Evolutionary conservation across 2,113 vertebrate genomes (phyloP), one percentile per base, ranked within the genome.

Genomic region (Gymnarchus niloticus): DNA sequence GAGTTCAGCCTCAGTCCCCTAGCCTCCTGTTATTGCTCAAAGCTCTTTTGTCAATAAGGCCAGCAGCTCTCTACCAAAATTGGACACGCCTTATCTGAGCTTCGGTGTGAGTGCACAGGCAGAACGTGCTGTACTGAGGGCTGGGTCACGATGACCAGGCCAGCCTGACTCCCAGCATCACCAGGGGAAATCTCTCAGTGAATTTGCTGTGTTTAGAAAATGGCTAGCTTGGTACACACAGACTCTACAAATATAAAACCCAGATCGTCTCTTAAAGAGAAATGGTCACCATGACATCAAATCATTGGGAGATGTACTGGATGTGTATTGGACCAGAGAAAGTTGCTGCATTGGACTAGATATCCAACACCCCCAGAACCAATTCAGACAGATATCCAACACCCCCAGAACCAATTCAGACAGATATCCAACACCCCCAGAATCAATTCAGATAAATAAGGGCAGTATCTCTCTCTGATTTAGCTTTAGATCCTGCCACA

Each of bases 41-140:
- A 61, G 85, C 88, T 85, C 73, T 87, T 81, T 80, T 59, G 81
- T 88, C 85, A 88, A 88, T 86, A 86, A 49, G 14, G 28, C 28
- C 0, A 49, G 85, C 84, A 28, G 83, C 86, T 83, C 85, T 23
- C 52, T 84, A 85, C 86, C 88, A 89, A 21, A 6, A 41, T 3
- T 25, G n/a, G 41, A 56, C 37, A 25, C 25, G 44, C 83, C 80
- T 84, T 84, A 65, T 84, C 57, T 25, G 46, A 41, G 57, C 25
- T 48, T 84, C 49, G 49, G 56, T 65, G 83, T 33, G 84, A 82
- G 80, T 84, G 80, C 84, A 48, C 76, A 87, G 84, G 82, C 48
- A 49, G 52, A 81, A 59, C 28, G 49, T 21, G 44, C 25, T 59
- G 57, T 85, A 56, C 48, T 4, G 14, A 52, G 33, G 76, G 23